Evolutionary conservation across 2,113 vertebrate species (phyloP).

Genomic region (Microtus montanus): DNA sequence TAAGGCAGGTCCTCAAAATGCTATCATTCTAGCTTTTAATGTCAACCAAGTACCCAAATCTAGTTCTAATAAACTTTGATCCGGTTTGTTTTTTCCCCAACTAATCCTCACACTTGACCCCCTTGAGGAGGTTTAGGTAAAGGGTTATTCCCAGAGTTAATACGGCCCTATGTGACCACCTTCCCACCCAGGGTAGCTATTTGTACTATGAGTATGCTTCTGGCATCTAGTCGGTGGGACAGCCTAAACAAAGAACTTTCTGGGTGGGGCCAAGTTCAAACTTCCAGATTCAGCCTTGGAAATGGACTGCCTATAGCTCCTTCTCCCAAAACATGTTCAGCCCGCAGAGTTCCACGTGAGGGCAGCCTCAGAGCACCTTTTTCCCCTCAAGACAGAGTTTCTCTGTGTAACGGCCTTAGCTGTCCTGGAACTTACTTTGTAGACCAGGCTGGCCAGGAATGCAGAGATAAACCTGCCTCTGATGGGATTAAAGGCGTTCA

Average conservation of each 20-base stretch:
- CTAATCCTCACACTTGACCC: neutral
- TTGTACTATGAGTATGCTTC: neutral
- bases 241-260: neutral
- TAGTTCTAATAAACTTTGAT: neutral
- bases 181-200: neutral
- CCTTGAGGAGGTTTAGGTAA: neutral
- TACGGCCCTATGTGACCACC: neutral
- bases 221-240: neutral
- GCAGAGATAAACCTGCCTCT: too few relatives aligned
- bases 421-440: too few relatives aligned
- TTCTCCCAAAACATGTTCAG: neutral
- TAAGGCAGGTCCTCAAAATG: neutral
- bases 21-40: neutral
- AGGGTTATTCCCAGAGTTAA: neutral
- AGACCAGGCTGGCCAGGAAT: too few relatives aligned
- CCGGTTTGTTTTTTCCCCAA: neutral
- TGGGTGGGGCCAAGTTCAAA: neutral
- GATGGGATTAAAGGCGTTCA: too few relatives aligned
- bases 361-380: neutral
- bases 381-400: neutral
- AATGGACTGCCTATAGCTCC: neutral
- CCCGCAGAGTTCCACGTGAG: neutral
- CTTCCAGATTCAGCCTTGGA: neutral
- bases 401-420: too few relatives aligned
- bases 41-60: neutral